Evolutionary conservation across 2,888 invertebrate genomes (phyloP), one percentile per base, ranked within the genome.

Genomic region (Euphydryas editha): DNA sequence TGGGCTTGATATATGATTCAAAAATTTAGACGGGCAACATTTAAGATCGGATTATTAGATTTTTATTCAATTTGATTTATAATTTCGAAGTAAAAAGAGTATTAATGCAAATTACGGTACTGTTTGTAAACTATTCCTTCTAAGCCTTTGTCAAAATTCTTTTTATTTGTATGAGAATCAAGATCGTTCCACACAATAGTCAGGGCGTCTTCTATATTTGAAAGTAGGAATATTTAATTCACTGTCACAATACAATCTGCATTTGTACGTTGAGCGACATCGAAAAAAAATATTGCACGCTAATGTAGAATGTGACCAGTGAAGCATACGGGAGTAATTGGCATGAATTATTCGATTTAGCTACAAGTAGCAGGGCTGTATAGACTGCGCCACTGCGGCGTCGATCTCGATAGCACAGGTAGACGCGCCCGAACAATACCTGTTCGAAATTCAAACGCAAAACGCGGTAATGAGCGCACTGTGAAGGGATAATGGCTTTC

Each of bases 401-500:
- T 75, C 77, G 81, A 81, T 82, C 76, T 81, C 79, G 78, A 82
- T 84, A 66, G 55, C 62, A 67, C 69, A 69, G 69, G 66, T 69
- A 69, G 63, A 69, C 69, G 69, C 69, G 69, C 54, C 58, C 66
- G 63, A 58, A 69, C 69, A 69, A 70, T 70, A 68, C 65, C 61
- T 63, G 57, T 58, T 65, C 62, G 46, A 63, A 63, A 68, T 68
- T 64, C 67, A 68, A 64, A 65, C 47, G 70, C 73, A 73, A 72
- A 73, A 87, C 81, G 76, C 87, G 89, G 90, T 91, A 91, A 91
- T 90, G 90, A 91, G 90, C 83, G 83, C 84, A 87, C 85, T 86
- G 88, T 85, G 85, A 80, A 82, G 72, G 78, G 78, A 85, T 88
- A 88, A 88, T 89, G 86, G 88, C 76, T 69, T 44, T 49, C 81